Conservation (phyloP, 2,888 invertebrate species). For the Bellardia pandia region DNA sequence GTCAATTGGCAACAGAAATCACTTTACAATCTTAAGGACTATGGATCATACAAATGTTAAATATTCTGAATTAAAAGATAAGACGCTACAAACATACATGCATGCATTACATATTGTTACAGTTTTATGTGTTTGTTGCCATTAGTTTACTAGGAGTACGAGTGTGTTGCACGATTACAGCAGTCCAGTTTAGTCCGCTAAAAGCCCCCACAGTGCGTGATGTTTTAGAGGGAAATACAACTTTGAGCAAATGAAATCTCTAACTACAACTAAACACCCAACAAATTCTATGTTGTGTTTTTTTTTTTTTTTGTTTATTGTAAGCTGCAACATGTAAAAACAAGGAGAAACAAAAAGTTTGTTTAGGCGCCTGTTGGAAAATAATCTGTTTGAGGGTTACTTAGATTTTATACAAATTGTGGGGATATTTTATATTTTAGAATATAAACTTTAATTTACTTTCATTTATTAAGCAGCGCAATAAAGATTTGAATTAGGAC, state of each 20-base stretch:
- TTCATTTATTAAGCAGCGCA: too few relatives aligned
- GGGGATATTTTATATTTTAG: too few relatives aligned
- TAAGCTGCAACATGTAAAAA: constrained; percentile 22
- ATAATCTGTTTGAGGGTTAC: constrained; percentile 35
- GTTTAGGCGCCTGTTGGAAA: constrained; percentile 53
- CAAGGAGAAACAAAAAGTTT: constrained; percentile 25
- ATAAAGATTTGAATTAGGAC: too few relatives aligned
- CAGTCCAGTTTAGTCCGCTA: constrained; percentile 34
- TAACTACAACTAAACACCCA: constrained; percentile 47
- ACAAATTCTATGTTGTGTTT: constrained; percentile 54
- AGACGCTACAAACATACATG: constrained; percentile 40
- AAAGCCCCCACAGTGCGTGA: constrained; percentile 72
- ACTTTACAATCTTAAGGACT: constrained; percentile 68
- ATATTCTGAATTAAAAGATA: constrained; percentile 61
- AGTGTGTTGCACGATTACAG: not conserved
- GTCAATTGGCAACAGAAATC: constrained; percentile 69
- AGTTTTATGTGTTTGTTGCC: too few relatives aligned
- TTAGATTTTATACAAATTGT: not conserved
- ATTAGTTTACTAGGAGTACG: constrained; percentile 16
- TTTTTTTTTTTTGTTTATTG: constrained; percentile 18
- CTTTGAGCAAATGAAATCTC: constrained; percentile 6
- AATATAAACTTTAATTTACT: too few relatives aligned
- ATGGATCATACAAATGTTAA: constrained; percentile 66
- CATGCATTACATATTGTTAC: not conserved
- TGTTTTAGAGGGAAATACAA: constrained; percentile 40